These are phyloP conservation scores for Podocnemis expansa DNA, from an alignment of 2,113 vertebrate genomes.

Conservation along the genomic window DNA sequence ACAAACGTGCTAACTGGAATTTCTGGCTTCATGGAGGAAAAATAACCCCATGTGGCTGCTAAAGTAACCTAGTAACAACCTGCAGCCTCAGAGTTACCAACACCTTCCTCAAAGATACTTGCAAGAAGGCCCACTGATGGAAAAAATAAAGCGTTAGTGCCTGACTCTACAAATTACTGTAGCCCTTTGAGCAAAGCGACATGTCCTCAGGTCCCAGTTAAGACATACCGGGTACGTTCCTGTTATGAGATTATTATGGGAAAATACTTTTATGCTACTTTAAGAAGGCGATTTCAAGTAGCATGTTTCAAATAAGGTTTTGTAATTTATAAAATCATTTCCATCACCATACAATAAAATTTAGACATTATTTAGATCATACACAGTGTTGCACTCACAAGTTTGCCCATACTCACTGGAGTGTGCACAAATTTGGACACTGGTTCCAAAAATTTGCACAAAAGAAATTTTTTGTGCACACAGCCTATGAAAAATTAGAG, in stretches of 20 bases:
- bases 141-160: background rate
- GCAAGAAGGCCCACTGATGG: background rate
- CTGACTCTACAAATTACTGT: slow-evolving; percentile 2
- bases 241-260: background rate
- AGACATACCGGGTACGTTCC: slow-evolving; percentile 1
- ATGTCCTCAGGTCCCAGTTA: slow-evolving; percentile 15
- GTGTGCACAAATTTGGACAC: too few species aligned
- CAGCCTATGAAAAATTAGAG: too few species aligned
- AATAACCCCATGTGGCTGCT: slow-evolving; percentile 7
- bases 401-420: too few species aligned
- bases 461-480: too few species aligned
- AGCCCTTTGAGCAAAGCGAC: slow-evolving; percentile 1
- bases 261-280: too few species aligned
- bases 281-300: too few species aligned
- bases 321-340: too few species aligned
- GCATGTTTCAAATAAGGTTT: too few species aligned
- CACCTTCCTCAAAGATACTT: background rate
- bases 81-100: background rate
- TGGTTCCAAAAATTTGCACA: too few species aligned
- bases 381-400: too few species aligned
- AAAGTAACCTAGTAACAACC: slow-evolving; percentile 17
- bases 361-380: too few species aligned
- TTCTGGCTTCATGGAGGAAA: slow-evolving; percentile 8
- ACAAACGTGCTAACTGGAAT: background rate
- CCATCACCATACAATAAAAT: too few species aligned